Percentiles rank a stretch among this genome's conserved stretches.
Evolutionary conservation across 1,140 invertebrate species (phyloP).

Genomic region (Chrysomallon squamiferum): DNA sequence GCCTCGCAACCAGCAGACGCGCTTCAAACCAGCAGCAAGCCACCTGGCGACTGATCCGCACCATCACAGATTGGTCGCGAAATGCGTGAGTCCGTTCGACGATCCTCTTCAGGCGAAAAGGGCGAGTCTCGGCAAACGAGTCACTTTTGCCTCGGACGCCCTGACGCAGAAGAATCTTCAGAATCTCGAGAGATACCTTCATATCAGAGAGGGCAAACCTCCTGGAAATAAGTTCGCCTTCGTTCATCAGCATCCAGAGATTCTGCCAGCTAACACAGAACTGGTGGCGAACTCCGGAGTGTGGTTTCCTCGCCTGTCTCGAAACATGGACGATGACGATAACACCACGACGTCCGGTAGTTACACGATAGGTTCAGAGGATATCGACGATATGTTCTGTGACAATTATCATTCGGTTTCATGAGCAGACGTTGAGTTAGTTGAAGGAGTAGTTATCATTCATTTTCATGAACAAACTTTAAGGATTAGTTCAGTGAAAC

Average conservation of each 20-base stretch:
- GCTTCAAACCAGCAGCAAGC: too few species aligned
- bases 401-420: neutral
- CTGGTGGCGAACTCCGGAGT: too few species aligned
- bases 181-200: neutral
- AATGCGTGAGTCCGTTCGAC: neutral
- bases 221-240: neutral
- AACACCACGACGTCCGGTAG: constrained; percentile 39
- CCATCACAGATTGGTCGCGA: too few species aligned
- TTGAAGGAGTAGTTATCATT: too few species aligned
- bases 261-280: too few species aligned
- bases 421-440: neutral
- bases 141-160: neutral
- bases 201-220: neutral
- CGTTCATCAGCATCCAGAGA: too few species aligned
- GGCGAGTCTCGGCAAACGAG: neutral
- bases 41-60: too few species aligned
- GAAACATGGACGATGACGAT: constrained; percentile 31
- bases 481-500: too few species aligned
- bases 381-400: constrained; percentile 8
- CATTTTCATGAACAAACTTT: too few species aligned
- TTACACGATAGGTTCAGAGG: constrained; percentile 31
- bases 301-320: constrained; percentile 1
- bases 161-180: constrained; percentile 2
- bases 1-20: too few species aligned
- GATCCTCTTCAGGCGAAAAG: neutral